These are phyloP conservation scores for Synanthedon andrenaeformis DNA, from an alignment of 2,888 invertebrate genomes.

Conservation along the genomic window DNA sequence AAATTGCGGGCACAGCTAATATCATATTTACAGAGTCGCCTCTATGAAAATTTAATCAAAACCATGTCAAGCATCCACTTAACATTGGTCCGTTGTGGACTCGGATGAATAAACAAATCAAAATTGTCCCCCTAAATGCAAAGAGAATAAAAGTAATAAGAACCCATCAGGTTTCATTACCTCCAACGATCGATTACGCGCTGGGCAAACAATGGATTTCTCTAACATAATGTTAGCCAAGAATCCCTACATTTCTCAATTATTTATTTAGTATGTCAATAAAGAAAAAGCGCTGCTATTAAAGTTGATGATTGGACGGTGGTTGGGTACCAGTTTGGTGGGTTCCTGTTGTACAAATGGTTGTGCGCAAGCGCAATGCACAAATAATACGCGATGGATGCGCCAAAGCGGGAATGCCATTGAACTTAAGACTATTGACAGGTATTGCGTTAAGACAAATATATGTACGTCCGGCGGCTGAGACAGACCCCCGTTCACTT, in stretches of 20 bases:
- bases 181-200: too few relatives aligned
- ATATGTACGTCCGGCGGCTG: conserved; percentile 52
- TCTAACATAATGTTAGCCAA: too few relatives aligned
- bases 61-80: too few relatives aligned
- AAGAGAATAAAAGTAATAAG: too few relatives aligned
- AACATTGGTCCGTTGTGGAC: too few relatives aligned
- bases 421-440: conserved; percentile 68
- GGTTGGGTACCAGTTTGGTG: conserved; percentile 45
- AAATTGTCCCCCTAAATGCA: too few relatives aligned
- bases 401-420: conserved; percentile 66
- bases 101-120: too few relatives aligned
- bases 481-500: conserved; percentile 63
- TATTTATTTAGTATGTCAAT: background rate
- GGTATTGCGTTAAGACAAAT: conserved; percentile 69
- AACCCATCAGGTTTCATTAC: too few relatives aligned
- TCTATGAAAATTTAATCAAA: too few relatives aligned
- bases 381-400: conserved; percentile 59
- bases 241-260: background rate
- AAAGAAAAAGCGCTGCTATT: conserved; percentile 4
- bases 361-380: conserved; percentile 47
- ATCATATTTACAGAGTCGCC: too few relatives aligned
- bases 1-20: too few relatives aligned
- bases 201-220: too few relatives aligned
- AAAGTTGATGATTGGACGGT: conserved; percentile 52
- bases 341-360: conserved; percentile 41